Conservation (phyloP, 2,113 vertebrate genomes). For the Amia ocellicauda region DNA sequence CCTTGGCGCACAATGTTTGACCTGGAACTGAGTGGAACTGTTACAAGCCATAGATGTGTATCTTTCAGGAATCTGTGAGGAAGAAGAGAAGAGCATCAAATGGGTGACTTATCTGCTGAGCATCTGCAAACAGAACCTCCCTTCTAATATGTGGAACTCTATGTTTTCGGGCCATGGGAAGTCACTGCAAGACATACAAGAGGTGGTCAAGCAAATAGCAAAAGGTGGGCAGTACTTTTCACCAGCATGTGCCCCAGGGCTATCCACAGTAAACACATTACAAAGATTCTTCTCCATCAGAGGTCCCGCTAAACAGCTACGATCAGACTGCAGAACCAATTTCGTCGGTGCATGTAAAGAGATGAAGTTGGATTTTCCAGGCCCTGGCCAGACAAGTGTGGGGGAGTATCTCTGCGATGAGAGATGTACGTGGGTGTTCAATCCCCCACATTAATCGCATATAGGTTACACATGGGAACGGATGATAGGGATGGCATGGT, state of each 20-base stretch:
- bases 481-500: background rate
- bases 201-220: slow-evolving; percentile 11
- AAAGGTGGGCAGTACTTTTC: slow-evolving; percentile 18
- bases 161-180: background rate
- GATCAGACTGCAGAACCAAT: slow-evolving; percentile 1
- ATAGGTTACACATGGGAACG: slow-evolving; percentile 15
- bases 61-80: background rate
- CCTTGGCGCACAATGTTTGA: too few species aligned
- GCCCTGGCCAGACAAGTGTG: background rate
- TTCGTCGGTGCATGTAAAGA: background rate
- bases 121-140: background rate
- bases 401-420: background rate
- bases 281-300: slow-evolving; percentile 5
- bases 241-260: slow-evolving; percentile 1
- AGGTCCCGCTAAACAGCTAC: background rate
- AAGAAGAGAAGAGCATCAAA: background rate
- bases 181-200: background rate
- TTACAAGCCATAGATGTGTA: background rate
- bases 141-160: background rate
- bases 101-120: background rate
- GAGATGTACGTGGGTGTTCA: slow-evolving; percentile 11
- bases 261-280: slow-evolving; percentile 10
- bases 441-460: slow-evolving; percentile 15
- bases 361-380: background rate
- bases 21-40: too few species aligned